Conservation (phyloP, 92 coral and sea anemone genomes). For the Diadumene lineata region DNA sequence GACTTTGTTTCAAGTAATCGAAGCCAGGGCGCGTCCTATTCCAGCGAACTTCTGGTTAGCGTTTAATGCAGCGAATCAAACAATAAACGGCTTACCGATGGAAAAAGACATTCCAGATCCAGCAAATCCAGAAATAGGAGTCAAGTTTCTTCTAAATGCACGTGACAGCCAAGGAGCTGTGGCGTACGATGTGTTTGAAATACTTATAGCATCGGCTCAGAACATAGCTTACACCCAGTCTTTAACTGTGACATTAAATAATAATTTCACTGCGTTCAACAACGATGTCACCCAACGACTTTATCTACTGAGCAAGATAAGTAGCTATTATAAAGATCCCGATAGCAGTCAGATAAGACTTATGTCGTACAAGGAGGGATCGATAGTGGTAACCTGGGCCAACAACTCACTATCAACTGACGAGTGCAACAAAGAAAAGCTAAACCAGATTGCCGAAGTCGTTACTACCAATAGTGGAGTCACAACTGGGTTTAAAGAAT, state of each 20-base stretch:
- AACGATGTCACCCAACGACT: slow-evolving; percentile 66
- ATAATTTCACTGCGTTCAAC: slow-evolving; percentile 55
- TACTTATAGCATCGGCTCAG: slow-evolving; percentile 45
- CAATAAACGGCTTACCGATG: slow-evolving; percentile 77
- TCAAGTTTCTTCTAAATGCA: slow-evolving; percentile 68
- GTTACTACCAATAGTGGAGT: slow-evolving; percentile 54
- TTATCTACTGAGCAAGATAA: slow-evolving; percentile 54
- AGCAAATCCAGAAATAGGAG: slow-evolving; percentile 43
- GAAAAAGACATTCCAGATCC: slow-evolving; percentile 56
- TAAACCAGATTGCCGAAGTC: slow-evolving; percentile 51
- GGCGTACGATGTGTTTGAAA: slow-evolving; percentile 81
- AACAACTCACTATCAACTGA: slow-evolving; percentile 80
- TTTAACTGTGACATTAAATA: slow-evolving; percentile 48
- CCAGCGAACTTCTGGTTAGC: slow-evolving; percentile 73
- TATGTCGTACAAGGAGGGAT: slow-evolving; percentile 56
- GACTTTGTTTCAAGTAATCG: slow-evolving; percentile 33
- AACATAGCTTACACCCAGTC: slow-evolving; percentile 58
- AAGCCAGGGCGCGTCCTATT: slow-evolving; percentile 21
- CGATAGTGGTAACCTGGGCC: slow-evolving; percentile 84
- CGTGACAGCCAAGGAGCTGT: slow-evolving; percentile 58
- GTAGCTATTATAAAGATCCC: slow-evolving; percentile 64
- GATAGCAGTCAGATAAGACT: slow-evolving; percentile 61
- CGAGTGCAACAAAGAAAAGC: slow-evolving; percentile 62
- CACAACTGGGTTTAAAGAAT: slow-evolving; percentile 52
- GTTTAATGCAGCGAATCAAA: slow-evolving; percentile 69